Evolutionary conservation across 2,113 vertebrate species (phyloP), one percentile per base, ranked within the genome.

Genomic region (Lagenorhynchus albirostris): DNA sequence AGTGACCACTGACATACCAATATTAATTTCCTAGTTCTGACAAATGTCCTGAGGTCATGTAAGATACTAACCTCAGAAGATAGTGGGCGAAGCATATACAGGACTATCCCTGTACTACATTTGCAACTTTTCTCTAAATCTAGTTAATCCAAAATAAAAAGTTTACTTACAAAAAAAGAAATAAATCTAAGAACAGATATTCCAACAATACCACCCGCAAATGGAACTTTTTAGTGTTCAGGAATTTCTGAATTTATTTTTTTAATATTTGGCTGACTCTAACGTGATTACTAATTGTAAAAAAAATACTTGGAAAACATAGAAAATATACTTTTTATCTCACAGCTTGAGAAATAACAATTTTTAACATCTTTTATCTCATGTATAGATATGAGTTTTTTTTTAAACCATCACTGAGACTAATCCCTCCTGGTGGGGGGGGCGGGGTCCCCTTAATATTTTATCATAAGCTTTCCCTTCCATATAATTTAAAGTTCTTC

Each of bases 81-180:
- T 80, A 47, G 2, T 38, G 4, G 2, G 12, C 1, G 4, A 80
- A 62, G 2, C 21, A 0, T 21, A 38, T 2, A 50, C 1, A 50
- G 21, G 8, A 26, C 9, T 60, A 29, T 55, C 38, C 77, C n/a
- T 94, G 31, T 7, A 73, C 29, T 79, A 80, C 47, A 10, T 67
- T 20, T n/a, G 17, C 33, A 55, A 63, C 17, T 90, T 95, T 83
- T 55, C 88, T 89, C 53, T 50, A 94, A 79, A 53, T 86, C 38
- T 53, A 79, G 83, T 44, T 47, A 87, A 50, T 70, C 17, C 44
- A 62, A 31, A 77, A 80, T 60, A 20, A 62, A 80, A 67, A 33
- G 12, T 58, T 65, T 47, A 86, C 36, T 41, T 79, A 74, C 15
- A 53, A 53, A 53, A 53, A 53, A 93, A 50, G 55, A 47, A n/a